A percentile compares a stretch with the other conserved stretches of the same genome.
These are phyloP conservation scores for Neocrepidodera transversa DNA, from an alignment of 2,888 invertebrate species.

Conservation along the genomic window DNA sequence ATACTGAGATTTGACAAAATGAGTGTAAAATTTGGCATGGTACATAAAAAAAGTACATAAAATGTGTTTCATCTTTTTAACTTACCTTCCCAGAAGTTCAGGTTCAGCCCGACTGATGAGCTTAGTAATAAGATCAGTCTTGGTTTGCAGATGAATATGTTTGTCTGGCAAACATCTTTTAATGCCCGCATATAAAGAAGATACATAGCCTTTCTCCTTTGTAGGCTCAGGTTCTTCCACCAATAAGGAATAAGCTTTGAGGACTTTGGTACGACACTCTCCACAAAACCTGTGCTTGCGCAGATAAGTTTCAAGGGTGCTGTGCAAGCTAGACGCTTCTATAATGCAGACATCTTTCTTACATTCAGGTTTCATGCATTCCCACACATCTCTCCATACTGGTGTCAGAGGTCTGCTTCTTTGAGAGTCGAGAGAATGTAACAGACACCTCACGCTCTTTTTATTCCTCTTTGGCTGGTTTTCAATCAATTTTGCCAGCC, in stretches of 20 bases:
- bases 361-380: conserved; percentile 81
- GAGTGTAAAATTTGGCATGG: too few relatives aligned
- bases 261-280: conserved; percentile 91
- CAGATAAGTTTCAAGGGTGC: conserved; percentile 87
- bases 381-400: conserved; percentile 85
- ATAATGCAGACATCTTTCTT: conserved; percentile 86
- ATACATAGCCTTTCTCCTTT: conserved; percentile 89
- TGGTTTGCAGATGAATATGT: conserved; percentile 87
- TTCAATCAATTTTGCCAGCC: conserved; percentile 78
- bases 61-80: too few relatives aligned
- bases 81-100: conserved; percentile 82
- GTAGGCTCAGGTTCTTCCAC: conserved; percentile 83
- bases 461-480: conserved; percentile 84
- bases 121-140: conserved; percentile 87
- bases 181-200: conserved; percentile 85
- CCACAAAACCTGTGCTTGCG: conserved; percentile 93
- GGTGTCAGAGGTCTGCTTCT: conserved; percentile 74
- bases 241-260: conserved; percentile 82
- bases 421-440: conserved; percentile 90
- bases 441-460: conserved; percentile 86
- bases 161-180: conserved; percentile 84
- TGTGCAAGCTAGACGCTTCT: conserved; percentile 82
- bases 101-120: conserved; percentile 91
- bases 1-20: too few relatives aligned
- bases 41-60: too few relatives aligned